These are phyloP conservation scores for Taurulus bubalis DNA, from an alignment of 2,113 vertebrate genomes.

Conservation along the genomic window DNA sequence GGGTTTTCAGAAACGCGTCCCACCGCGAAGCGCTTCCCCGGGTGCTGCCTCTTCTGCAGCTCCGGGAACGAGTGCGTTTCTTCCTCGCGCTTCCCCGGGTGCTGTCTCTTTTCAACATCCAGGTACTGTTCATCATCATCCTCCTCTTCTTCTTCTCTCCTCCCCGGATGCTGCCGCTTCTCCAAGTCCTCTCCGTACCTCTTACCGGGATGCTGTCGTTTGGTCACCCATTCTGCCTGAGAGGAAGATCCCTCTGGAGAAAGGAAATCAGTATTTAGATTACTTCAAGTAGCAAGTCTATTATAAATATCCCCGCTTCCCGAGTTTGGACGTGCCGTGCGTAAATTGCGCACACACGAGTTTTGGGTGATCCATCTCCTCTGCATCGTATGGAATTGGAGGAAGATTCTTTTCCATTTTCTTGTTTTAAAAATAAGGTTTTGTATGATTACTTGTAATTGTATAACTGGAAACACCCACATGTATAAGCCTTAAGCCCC, in stretches of 20 bases:
- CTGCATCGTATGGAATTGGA: not conserved
- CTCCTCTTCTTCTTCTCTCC: constrained; percentile 78
- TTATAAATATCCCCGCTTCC: not conserved
- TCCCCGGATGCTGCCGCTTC: constrained; percentile 91
- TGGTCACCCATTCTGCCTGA: constrained; percentile 83
- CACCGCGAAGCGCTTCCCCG: constrained; percentile 80
- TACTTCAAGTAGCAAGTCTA: not conserved
- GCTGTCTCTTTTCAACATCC: constrained; percentile 80
- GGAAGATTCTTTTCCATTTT: not conserved
- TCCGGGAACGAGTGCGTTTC: constrained; percentile 70
- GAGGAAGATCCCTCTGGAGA: constrained; percentile 78
- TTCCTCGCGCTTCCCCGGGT: constrained; percentile 86
- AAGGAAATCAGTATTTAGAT: constrained; percentile 7
- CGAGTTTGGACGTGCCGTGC: not conserved
- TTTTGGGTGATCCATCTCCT: not conserved
- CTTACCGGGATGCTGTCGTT: constrained; percentile 87
- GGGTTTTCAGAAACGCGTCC: constrained; percentile 76
- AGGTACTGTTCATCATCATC: constrained; percentile 70
- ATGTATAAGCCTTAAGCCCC: not conserved
- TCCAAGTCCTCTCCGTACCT: constrained; percentile 79
- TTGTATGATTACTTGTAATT: not conserved
- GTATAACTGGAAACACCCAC: not conserved
- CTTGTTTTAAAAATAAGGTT: not conserved
- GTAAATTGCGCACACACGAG: constrained; percentile 43
- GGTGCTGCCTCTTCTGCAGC: constrained; percentile 86